Evolutionary conservation across 2,888 invertebrate species (phyloP).

Genomic region (Chrysolina oricalcia): DNA sequence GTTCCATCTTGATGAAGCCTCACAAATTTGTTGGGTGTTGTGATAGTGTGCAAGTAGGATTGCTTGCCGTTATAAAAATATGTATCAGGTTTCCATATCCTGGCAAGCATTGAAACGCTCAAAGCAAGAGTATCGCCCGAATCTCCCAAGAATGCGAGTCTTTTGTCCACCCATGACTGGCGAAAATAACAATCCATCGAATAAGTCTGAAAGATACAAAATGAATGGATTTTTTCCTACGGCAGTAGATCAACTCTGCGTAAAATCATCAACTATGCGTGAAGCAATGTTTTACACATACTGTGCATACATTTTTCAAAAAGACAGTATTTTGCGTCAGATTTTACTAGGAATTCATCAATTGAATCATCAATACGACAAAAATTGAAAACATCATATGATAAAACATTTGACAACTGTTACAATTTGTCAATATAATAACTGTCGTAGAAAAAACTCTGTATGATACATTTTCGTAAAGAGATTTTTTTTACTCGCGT

Average conservation of each 20-base stretch:
- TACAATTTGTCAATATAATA: too few species aligned
- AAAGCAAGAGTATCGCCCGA: constrained; percentile 81
- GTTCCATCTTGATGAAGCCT: constrained; percentile 83
- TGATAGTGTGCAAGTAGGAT: constrained; percentile 88
- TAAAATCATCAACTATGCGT: too few species aligned
- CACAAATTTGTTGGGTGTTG: constrained; percentile 90
- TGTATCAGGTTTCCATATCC: constrained; percentile 91
- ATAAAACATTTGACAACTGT: too few species aligned
- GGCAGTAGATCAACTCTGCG: too few species aligned
- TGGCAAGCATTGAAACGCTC: constrained; percentile 85
- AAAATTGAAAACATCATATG: too few species aligned
- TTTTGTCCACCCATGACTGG: constrained; percentile 87
- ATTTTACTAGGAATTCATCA: too few species aligned
- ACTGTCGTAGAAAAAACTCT: too few species aligned
- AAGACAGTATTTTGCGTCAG: background rate
- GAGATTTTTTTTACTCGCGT: too few species aligned
- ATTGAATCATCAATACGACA: too few species aligned
- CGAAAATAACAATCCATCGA: constrained; percentile 93
- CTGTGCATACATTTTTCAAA: too few species aligned
- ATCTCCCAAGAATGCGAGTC: constrained; percentile 80
- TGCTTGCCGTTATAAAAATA: constrained; percentile 89
- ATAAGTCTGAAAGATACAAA: constrained; percentile 77
- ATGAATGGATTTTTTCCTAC: background rate
- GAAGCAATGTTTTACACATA: too few species aligned
- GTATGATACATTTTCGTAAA: too few species aligned